phyloP scores from a whole-genome alignment of 2,113 vertebrate genomes.

The Crotalus viridis region DNA sequence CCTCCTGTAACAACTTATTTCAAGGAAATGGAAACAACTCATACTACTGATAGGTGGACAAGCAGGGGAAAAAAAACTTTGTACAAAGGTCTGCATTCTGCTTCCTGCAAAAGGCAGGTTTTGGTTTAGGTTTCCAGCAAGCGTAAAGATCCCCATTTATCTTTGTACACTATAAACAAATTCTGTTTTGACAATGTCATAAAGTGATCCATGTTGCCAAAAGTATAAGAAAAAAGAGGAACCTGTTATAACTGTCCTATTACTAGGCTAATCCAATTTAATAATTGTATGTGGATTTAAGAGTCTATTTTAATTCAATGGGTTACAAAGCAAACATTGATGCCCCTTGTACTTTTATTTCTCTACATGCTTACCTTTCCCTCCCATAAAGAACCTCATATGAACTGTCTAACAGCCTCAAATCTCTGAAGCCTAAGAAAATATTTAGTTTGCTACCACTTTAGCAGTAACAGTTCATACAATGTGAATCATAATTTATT shows the following conservation, averaged over 20 bases:
- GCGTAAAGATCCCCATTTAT: neutral
- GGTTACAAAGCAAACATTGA: neutral
- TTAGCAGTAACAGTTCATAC: neutral
- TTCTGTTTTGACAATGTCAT: neutral
- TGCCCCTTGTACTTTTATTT: neutral
- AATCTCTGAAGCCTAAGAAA: neutral
- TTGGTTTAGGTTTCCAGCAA: neutral
- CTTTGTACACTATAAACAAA: constrained; percentile 38
- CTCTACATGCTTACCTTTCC: neutral
- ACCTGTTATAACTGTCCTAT: neutral
- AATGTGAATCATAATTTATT: neutral
- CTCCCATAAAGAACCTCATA: neutral
- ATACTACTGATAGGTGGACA: neutral
- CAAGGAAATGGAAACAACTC: neutral
- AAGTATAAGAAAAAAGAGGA: neutral
- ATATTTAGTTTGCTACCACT: neutral
- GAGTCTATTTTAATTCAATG: neutral
- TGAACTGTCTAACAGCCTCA: neutral
- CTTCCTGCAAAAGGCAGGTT: neutral
- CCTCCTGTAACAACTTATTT: neutral
- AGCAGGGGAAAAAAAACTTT: neutral
- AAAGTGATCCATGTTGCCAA: constrained; percentile 25
- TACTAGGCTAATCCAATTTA: neutral
- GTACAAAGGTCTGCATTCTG: neutral
- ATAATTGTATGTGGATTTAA: neutral